Percentiles rank a stretch among this genome's conserved stretches.
Conservation (phyloP, 2,113 vertebrate genomes). For the Callaeas wilsoni region DNA sequence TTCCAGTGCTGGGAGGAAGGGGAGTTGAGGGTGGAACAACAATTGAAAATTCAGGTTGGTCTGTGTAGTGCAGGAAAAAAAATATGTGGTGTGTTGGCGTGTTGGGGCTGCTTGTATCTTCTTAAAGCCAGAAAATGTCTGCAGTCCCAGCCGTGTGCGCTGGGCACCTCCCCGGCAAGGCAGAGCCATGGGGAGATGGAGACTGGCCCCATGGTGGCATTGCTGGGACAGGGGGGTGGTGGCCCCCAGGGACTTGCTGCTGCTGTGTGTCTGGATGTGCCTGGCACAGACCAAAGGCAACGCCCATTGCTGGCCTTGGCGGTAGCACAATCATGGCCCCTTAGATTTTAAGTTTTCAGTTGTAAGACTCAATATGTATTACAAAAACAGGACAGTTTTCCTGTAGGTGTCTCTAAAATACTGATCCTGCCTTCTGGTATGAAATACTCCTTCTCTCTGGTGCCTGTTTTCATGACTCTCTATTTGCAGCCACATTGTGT, state of each 20-base stretch:
- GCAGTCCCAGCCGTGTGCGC: background rate
- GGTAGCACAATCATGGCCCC: fast-evolving
- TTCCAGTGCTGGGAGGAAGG: background rate
- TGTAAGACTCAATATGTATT: background rate
- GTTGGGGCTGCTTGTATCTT: background rate
- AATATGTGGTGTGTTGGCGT: fast-evolving
- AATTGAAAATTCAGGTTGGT: background rate
- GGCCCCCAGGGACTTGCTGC: background rate
- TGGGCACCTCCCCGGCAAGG: background rate
- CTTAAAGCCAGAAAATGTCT: background rate
- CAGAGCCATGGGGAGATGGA: background rate
- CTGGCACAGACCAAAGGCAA: background rate
- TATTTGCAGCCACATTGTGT: background rate
- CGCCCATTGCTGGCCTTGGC: background rate
- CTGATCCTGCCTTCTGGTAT: background rate
- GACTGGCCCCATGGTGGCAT: fast-evolving
- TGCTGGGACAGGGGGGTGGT: fast-evolving
- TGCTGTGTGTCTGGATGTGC: background rate
- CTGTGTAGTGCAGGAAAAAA: background rate
- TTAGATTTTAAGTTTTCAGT: background rate
- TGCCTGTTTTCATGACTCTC: background rate
- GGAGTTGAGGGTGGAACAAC: background rate
- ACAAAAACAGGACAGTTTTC: fast-evolving
- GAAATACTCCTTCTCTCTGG: background rate
- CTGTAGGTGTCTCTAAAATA: background rate